phyloP scores from a whole-genome alignment of 2,888 invertebrate species.

The Epirrhoe alternata region DNA sequence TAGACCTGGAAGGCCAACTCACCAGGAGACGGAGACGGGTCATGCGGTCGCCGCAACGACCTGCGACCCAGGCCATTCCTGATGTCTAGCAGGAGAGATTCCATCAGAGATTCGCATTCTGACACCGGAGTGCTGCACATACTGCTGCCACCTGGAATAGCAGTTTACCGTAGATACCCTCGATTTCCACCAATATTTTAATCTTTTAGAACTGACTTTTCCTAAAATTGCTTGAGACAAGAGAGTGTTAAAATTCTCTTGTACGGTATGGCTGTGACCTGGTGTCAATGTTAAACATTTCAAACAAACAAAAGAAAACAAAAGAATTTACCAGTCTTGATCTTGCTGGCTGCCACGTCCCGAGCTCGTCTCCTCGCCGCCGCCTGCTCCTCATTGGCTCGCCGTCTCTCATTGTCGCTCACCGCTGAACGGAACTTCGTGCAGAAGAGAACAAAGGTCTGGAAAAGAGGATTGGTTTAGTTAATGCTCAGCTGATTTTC shows the following conservation, averaged over 20 bases:
- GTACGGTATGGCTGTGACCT: too few species aligned
- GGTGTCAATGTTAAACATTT: too few species aligned
- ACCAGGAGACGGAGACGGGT: conserved; percentile 77
- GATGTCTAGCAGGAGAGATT: conserved; percentile 91
- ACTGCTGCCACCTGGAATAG: conserved; percentile 71
- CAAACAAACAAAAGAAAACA: neutral
- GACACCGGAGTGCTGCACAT: conserved; percentile 89
- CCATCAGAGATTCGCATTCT: conserved; percentile 90
- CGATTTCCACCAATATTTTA: too few species aligned
- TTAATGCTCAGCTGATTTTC: neutral
- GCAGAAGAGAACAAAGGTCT: conserved; percentile 92
- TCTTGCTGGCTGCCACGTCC: conserved; percentile 57
- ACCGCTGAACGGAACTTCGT: conserved; percentile 93
- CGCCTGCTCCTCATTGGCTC: conserved; percentile 94
- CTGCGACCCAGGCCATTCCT: conserved; percentile 86
- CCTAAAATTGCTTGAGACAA: too few species aligned
- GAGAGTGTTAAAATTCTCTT: too few species aligned
- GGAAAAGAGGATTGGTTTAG: conserved; percentile 22
- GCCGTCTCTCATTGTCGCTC: conserved; percentile 93
- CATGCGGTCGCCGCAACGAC: conserved; percentile 70
- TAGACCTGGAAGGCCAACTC: conserved; percentile 26
- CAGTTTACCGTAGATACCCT: neutral
- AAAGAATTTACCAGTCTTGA: conserved; percentile 55
- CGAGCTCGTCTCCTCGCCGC: conserved; percentile 89
- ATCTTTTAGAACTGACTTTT: too few species aligned